These are phyloP conservation scores for Athalia circularis DNA, from an alignment of 2,888 invertebrate genomes.

Conservation along the genomic window DNA sequence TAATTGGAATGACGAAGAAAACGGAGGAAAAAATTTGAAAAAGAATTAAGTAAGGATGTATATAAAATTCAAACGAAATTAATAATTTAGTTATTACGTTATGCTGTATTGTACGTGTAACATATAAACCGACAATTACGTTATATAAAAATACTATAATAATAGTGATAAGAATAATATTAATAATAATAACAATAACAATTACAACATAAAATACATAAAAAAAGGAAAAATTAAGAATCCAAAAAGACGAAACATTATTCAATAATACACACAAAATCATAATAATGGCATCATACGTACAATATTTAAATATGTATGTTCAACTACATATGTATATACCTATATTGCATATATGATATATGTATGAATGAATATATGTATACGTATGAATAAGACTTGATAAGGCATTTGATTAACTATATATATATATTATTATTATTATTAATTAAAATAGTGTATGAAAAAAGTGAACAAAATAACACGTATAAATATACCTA, in stretches of 20 bases:
- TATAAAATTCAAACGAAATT: background rate
- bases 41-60: background rate
- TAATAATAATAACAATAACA: slow-evolving; percentile 3
- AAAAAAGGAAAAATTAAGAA: background rate
- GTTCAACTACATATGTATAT: slow-evolving; percentile 21
- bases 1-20: background rate
- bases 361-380: slow-evolving; percentile 33
- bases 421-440: background rate
- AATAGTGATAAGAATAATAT: slow-evolving; percentile 16
- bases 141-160: background rate
- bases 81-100: too few relatives aligned
- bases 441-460: slow-evolving; percentile 33
- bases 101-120: background rate
- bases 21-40: background rate
- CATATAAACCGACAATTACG: background rate
- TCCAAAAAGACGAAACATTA: background rate
- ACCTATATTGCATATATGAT: slow-evolving; percentile 34
- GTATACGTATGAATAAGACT: slow-evolving; percentile 38
- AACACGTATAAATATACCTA: background rate
- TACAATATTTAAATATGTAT: slow-evolving; percentile 8
- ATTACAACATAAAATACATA: background rate
- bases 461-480: background rate
- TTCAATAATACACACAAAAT: background rate
- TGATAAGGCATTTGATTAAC: slow-evolving; percentile 39
- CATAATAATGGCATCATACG: background rate